A percentile compares a stretch with the other conserved stretches of the same genome.
Conservation (phyloP, 2,113 vertebrate species). For the Salvelinus fontinalis region DNA sequence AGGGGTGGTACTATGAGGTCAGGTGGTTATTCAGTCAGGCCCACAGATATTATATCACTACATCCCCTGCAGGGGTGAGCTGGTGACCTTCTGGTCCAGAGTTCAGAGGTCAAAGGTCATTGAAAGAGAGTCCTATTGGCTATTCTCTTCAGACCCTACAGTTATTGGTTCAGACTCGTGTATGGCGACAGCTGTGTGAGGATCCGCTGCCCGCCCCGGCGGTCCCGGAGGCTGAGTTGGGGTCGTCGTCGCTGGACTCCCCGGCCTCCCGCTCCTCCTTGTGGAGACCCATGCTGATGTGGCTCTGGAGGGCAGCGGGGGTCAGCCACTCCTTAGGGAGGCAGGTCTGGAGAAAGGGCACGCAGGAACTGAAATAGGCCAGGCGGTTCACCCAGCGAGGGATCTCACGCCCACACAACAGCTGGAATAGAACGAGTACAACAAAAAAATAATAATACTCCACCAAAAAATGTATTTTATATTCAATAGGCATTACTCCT, state of each 20-base stretch:
- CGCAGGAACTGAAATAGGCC: slow-evolving; percentile 93
- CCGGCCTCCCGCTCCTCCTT: slow-evolving; percentile 77
- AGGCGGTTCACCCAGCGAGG: slow-evolving; percentile 91
- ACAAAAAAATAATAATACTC: too few species aligned
- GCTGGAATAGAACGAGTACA: slow-evolving; percentile 60
- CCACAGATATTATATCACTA: neutral
- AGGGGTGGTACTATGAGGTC: slow-evolving; percentile 64
- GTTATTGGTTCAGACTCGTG: slow-evolving; percentile 77
- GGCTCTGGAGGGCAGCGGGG: slow-evolving; percentile 89
- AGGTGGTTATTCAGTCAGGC: slow-evolving; percentile 66
- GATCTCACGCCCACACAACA: slow-evolving; percentile 88
- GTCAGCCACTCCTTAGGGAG: slow-evolving; percentile 92
- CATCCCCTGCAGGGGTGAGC: neutral
- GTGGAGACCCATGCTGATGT: slow-evolving; percentile 88
- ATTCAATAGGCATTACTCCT: too few species aligned
- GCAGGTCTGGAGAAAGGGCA: slow-evolving; percentile 93
- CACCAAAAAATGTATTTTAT: too few species aligned
- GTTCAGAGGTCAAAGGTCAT: slow-evolving; percentile 27
- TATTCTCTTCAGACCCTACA: slow-evolving; percentile 56
- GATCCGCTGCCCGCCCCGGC: slow-evolving; percentile 69
- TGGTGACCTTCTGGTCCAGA: slow-evolving; percentile 8
- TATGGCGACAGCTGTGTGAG: slow-evolving; percentile 86
- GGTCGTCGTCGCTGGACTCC: slow-evolving; percentile 82
- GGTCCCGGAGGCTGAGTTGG: slow-evolving; percentile 69
- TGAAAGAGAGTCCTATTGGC: neutral